Evolutionary conservation across 2,888 invertebrate species (phyloP).

Genomic region (Drosophila maculinotata): DNA sequence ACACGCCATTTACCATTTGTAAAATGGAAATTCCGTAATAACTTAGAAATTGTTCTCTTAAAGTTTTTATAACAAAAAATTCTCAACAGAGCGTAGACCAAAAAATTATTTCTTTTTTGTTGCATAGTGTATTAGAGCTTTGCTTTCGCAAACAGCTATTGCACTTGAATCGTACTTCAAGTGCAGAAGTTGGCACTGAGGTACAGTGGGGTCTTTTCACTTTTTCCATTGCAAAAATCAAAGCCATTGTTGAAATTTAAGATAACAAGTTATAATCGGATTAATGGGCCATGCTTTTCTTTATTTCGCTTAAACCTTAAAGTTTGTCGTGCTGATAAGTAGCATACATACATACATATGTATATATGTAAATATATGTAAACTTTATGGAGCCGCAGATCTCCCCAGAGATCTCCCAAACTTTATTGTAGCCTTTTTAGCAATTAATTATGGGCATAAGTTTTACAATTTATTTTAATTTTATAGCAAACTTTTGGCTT

Average conservation of each 20-base stretch:
- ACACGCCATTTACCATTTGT: background rate
- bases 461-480: no score
- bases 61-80: background rate
- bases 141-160: conserved; percentile 17
- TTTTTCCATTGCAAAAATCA: background rate
- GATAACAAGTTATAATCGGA: no score
- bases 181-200: conserved; percentile 33
- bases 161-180: conserved; percentile 49
- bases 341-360: no score
- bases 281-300: no score
- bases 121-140: background rate
- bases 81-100: background rate
- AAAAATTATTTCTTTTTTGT: conserved; percentile 3
- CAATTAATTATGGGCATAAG: no score
- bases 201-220: conserved; percentile 2
- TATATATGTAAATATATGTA: no score
- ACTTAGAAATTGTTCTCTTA: background rate
- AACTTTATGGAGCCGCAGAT: no score
- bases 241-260: no score
- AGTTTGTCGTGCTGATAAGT: no score
- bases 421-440: no score
- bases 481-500: background rate
- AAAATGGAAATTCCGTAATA: background rate
- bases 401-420: no score
- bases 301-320: no score